Percentiles rank a stretch among this genome's conserved stretches.
Evolutionary conservation across 1,140 invertebrate species (phyloP).

Genomic region (Dryas iulia): DNA sequence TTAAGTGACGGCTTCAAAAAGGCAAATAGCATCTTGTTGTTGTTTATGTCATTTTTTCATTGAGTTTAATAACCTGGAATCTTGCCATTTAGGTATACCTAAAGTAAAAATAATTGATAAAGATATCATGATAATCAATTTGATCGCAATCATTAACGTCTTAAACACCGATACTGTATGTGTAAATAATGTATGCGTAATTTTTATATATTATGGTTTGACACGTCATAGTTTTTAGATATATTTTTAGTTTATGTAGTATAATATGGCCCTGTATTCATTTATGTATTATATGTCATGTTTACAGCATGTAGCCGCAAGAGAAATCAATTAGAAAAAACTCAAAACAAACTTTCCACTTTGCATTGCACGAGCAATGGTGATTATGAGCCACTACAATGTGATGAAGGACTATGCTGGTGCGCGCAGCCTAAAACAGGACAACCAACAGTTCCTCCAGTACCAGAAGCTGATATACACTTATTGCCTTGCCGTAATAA

Average conservation of each 20-base stretch:
- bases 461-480: conserved; percentile 78
- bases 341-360: conserved; percentile 62
- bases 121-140: background rate
- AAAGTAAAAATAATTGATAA: background rate
- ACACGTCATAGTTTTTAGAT: no score
- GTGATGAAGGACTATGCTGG: conserved; percentile 83
- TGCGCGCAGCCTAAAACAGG: conserved; percentile 81
- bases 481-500: conserved; percentile 81
- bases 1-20: background rate
- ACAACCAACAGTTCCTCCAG: conserved; percentile 68
- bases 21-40: no score
- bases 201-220: no score
- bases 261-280: background rate
- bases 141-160: background rate
- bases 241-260: no score
- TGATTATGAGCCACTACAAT: conserved; percentile 83
- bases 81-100: background rate
- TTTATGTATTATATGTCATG: background rate
- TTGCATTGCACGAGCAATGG: conserved; percentile 82
- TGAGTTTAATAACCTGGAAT: background rate
- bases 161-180: no score
- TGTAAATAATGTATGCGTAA: no score
- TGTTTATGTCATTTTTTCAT: background rate
- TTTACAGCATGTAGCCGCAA: conserved; percentile 80
- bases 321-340: conserved; percentile 73